Evolutionary conservation across 2,797 vertebrate genomes (phyloP).

Genomic region (Takifugu ocellatus): DNA sequence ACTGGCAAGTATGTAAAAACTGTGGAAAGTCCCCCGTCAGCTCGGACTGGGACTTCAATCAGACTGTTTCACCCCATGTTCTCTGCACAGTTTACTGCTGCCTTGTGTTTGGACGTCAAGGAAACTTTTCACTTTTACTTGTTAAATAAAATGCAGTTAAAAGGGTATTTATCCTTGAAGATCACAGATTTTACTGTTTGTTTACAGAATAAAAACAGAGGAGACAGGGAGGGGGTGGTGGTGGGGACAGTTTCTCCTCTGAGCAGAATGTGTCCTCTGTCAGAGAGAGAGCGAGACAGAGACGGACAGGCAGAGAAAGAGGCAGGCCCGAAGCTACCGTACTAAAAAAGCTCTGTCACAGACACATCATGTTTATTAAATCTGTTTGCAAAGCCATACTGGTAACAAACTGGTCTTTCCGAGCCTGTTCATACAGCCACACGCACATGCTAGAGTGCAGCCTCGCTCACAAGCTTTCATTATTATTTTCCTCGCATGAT

Average conservation of each 20-base stretch:
- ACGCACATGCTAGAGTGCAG: slow-evolving; percentile 14
- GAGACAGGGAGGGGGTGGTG: slow-evolving; percentile 32
- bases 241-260: slow-evolving; percentile 25
- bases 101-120: slow-evolving; percentile 8
- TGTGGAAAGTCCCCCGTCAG: slow-evolving; percentile 46
- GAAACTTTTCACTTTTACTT: slow-evolving; percentile 9
- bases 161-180: slow-evolving; percentile 14
- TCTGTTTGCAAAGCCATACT: slow-evolving; percentile 17
- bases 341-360: slow-evolving; percentile 27
- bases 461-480: slow-evolving; percentile 23
- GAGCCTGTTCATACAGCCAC: slow-evolving; percentile 3
- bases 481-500: slow-evolving; percentile 55
- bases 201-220: slow-evolving; percentile 9
- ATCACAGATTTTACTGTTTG: slow-evolving; percentile 9
- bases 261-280: slow-evolving; percentile 51
- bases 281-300: background rate
- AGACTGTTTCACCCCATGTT: slow-evolving; percentile 54
- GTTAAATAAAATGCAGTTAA: slow-evolving; percentile 18
- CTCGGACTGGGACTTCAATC: slow-evolving; percentile 52
- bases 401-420: slow-evolving; percentile 24
- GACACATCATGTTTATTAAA: slow-evolving; percentile 26
- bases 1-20: slow-evolving; percentile 14
- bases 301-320: background rate
- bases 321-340: slow-evolving; percentile 11
- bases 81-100: slow-evolving; percentile 33